Evolutionary conservation across 53 echinoderm and acorn worm species (phyloP), one percentile per base, ranked within the genome.

Genomic region (Mesocentrotus franciscanus): DNA sequence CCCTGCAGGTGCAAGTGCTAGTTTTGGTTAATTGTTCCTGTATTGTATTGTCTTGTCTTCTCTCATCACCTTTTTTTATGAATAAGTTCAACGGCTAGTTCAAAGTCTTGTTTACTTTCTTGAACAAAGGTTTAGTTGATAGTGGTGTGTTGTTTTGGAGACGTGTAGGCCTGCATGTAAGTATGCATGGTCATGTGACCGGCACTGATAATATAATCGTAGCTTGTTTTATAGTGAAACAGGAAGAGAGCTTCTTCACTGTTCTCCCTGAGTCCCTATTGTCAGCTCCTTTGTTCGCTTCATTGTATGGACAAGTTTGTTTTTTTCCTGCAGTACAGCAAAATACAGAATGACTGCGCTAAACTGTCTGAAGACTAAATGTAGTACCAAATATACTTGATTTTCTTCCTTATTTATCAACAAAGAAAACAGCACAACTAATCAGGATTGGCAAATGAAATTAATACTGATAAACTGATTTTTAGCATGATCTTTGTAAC

Each of bases 21-120:
- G 9, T 49, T 84, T 83, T 84, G 4, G 36, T 55, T 55, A 20
- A 49, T 20, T 42, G 18, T 9, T 84, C 55, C 18, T 55, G 2
- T 29, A 0, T 66, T 12, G 55, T 49, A 39, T 84, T 49, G 49
- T 84, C 22, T 84, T 49, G 49, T 84, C 22, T 84, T 84, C 39
- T 84, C 24, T 0, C 5, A 9, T 49, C 49, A 49, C 56, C 14
- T 49, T 24, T 84, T 84, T 33, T 10, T 76, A 14, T 30, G 3
- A 32, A 30, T 13, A 76, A 76, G 76, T 76, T 76, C 27, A 84
- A 84, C 84, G 18, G 84, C 17, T 33, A 84, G 84, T 42, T 84
- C 49, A 84, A 84, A 84, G 84, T 84, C 42, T 55, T 84, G 39
- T 84, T 84, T 7, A 84, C 84, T 8, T 55, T 84, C 22, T 42